Evolutionary conservation across 2,113 vertebrate genomes (phyloP), one percentile per base, ranked within the genome.

Genomic region (Scomber scombrus): DNA sequence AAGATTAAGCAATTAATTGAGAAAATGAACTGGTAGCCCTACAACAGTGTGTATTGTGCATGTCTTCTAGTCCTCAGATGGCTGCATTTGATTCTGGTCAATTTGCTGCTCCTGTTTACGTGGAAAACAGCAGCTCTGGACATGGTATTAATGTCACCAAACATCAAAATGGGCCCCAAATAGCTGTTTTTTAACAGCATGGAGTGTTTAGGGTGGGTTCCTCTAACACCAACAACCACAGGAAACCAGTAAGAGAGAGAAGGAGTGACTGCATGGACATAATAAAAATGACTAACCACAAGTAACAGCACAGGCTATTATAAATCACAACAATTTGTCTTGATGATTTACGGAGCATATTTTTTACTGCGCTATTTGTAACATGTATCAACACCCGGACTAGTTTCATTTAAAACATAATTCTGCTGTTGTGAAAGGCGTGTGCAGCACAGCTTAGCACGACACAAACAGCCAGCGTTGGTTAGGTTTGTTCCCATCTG

Each of bases 331-430:
- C 12, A 68, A 57, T 34, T 73, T 34, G 3, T 15, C 11, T 2
- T 50, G 16, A 45, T 58, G 46, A 69, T 58, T 81, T 54, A 31
- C 49, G n/a, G 12, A 49, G 16, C n/a, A 74, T 19, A 26, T 34
- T 51, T 82, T 62, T 76, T 54, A 51, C 11, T 26, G 47, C 3
- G 2, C 50, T 29, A 11, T 64, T 75, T 69, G 16, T 68, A 49
- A 66, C 26, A 18, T 34, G 47, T 7, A 51, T 67, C 21, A 66
- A 60, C 61, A 67, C 12, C 60, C 15, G 9, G 54, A 71, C 55
- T 23, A 16, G 45, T 16, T 65, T 49, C 2, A 74, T 80, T 56
- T 31, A 29, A 66, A 62, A 54, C 23, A 43, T 47, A 18, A 1
- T 0, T n/a, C 7, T 55, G 10, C 60, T 40, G 62, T 34, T 52